Conservation (phyloP, 1,140 invertebrate species). For the Listronotus bonariensis region DNA sequence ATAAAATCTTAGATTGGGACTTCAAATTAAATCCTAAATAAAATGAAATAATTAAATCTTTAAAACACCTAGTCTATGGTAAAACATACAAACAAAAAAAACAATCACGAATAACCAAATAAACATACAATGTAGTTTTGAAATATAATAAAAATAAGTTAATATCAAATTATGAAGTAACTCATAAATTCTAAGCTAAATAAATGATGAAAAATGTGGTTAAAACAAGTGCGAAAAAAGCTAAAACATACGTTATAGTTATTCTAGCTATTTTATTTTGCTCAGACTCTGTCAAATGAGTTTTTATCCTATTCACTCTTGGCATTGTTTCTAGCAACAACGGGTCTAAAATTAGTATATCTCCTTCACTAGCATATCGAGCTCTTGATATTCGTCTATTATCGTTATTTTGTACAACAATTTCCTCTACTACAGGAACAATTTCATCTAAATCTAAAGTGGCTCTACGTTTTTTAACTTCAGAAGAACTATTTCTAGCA, state of each 20-base stretch:
- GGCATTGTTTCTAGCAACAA: slow-evolving; percentile 54
- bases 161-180: background rate
- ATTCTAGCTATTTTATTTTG: slow-evolving; percentile 59
- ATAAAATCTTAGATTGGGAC: background rate
- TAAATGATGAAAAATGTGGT: slow-evolving; percentile 62
- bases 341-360: slow-evolving; percentile 59
- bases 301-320: slow-evolving; percentile 26
- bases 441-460: slow-evolving; percentile 49
- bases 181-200: slow-evolving; percentile 43
- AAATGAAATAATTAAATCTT: background rate
- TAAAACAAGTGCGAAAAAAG: slow-evolving; percentile 58
- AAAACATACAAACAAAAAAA: no score
- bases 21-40: background rate
- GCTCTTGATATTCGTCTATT: slow-evolving; percentile 15
- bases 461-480: slow-evolving; percentile 27
- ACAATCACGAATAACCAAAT: background rate
- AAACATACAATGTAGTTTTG: no score
- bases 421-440: slow-evolving; percentile 45
- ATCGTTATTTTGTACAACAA: slow-evolving; percentile 4
- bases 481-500: slow-evolving; percentile 21
- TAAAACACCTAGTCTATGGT: background rate
- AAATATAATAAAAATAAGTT: background rate
- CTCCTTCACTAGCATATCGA: slow-evolving; percentile 18
- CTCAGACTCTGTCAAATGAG: slow-evolving; percentile 51
- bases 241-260: slow-evolving; percentile 59